Percentiles rank a stretch among this genome's conserved stretches.
Evolutionary conservation across 2,797 vertebrate species (phyloP).

Genomic region (Cirrhinus molitorella): DNA sequence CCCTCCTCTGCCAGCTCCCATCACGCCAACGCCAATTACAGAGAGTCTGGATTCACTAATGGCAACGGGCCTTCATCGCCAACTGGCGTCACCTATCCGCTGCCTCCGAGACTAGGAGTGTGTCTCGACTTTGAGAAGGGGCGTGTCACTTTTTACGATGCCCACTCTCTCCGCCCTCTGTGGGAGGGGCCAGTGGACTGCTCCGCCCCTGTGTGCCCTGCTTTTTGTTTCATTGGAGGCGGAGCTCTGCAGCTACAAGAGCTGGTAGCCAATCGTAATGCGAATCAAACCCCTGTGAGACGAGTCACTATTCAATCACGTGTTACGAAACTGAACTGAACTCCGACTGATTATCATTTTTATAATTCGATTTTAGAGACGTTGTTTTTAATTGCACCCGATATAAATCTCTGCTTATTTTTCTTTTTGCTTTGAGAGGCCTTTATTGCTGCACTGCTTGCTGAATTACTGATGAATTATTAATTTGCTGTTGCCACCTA

Average conservation of each 20-base stretch:
- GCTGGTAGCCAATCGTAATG: conserved; percentile 86
- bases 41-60: conserved; percentile 75
- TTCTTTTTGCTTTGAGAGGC: conserved; percentile 67
- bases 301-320: conserved; percentile 83
- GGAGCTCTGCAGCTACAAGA: conserved; percentile 95
- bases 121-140: conserved; percentile 96
- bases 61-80: conserved; percentile 75
- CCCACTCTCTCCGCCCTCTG: conserved; percentile 91
- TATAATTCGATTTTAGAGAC: conserved; percentile 74
- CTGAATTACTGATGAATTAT: conserved; percentile 27
- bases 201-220: conserved; percentile 92
- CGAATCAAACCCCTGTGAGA: conserved; percentile 80
- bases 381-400: conserved; percentile 76
- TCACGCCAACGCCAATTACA: conserved; percentile 64
- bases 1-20: conserved; percentile 70
- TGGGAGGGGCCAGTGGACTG: conserved; percentile 95
- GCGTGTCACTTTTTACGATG: conserved; percentile 93
- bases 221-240: conserved; percentile 96
- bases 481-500: conserved; percentile 32
- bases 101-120: conserved; percentile 89
- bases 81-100: conserved; percentile 83
- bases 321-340: conserved; percentile 69
- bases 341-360: conserved; percentile 76
- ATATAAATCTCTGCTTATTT: conserved; percentile 80
- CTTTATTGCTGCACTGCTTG: conserved; percentile 42